phyloP scores from a whole-genome alignment of 2,113 vertebrate species.

The Thalassoma bifasciatum region DNA sequence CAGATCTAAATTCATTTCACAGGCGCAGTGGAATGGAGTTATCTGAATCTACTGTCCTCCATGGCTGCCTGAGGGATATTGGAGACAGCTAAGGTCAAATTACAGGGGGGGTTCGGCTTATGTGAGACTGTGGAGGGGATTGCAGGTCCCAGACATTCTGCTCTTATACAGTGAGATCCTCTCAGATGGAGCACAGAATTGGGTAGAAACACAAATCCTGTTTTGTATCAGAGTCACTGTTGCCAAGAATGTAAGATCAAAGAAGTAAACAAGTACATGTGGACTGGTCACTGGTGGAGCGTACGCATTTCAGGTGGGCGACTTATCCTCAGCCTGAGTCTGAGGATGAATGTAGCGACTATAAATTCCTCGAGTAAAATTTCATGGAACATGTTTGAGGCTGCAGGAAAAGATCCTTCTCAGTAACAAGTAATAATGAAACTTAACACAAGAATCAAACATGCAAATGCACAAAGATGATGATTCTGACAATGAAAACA shows the following conservation, averaged over 20 bases:
- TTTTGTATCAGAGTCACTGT: not conserved
- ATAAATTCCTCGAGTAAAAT: no score
- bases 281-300: not conserved
- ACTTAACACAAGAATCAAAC: no score
- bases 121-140: constrained; percentile 58
- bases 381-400: no score
- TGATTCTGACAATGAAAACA: no score
- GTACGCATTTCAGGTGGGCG: not conserved
- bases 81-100: constrained; percentile 78
- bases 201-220: not conserved
- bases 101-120: constrained; percentile 58
- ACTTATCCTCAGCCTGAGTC: not conserved
- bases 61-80: constrained; percentile 70
- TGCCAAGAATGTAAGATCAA: constrained; percentile 25
- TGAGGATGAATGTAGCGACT: no score
- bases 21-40: constrained; percentile 70
- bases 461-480: no score
- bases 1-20: constrained; percentile 77
- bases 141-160: constrained; percentile 44
- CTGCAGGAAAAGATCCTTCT: no score
- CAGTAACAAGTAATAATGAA: no score
- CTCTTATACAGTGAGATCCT: constrained; percentile 2
- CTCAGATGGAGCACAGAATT: not conserved
- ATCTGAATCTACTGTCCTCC: constrained; percentile 77
- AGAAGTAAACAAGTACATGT: not conserved